Conservation (phyloP, 2,113 vertebrate species). For the Aegithalos caudatus region DNA sequence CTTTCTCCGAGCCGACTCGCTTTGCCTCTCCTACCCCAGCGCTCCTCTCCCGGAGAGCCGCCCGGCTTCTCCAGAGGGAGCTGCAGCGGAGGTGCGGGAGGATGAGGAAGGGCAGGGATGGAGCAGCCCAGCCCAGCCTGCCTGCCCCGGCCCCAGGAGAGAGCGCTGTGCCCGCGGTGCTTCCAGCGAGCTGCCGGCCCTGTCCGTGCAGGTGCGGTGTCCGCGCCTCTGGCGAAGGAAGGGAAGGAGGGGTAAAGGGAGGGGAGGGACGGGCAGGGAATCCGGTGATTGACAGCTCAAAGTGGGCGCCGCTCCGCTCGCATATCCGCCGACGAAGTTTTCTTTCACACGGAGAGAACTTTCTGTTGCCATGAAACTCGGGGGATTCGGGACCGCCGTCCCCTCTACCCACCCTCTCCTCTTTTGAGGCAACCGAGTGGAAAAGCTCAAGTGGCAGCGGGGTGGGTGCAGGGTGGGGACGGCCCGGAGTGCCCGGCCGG, state of each 20-base stretch:
- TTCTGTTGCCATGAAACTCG: constrained; percentile 32
- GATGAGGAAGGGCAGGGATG: neutral
- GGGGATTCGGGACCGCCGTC: neutral
- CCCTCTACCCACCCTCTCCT: neutral
- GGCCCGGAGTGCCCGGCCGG: neutral
- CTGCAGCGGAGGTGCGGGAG: neutral
- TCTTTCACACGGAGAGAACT: constrained; percentile 8
- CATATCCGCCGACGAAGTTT: constrained; percentile 13
- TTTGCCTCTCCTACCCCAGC: neutral
- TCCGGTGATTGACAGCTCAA: constrained; percentile 38
- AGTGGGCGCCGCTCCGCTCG: neutral
- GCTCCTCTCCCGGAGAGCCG: neutral
- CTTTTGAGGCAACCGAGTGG: neutral
- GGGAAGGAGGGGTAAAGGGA: neutral
- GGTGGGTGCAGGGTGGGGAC: neutral
- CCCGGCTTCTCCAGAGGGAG: neutral
- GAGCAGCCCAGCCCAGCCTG: neutral
- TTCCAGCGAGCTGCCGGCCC: neutral
- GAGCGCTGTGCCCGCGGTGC: neutral
- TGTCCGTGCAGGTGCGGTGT: neutral
- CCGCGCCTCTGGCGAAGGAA: neutral
- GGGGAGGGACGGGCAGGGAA: neutral
- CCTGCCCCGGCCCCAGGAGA: too few relatives aligned
- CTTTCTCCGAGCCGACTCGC: neutral
- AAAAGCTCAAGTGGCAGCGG: neutral